A percentile compares a stretch with the other conserved stretches of the same genome.
These are phyloP conservation scores for Apamea monoglypha DNA, from an alignment of 2,888 invertebrate species.

Conservation along the genomic window DNA sequence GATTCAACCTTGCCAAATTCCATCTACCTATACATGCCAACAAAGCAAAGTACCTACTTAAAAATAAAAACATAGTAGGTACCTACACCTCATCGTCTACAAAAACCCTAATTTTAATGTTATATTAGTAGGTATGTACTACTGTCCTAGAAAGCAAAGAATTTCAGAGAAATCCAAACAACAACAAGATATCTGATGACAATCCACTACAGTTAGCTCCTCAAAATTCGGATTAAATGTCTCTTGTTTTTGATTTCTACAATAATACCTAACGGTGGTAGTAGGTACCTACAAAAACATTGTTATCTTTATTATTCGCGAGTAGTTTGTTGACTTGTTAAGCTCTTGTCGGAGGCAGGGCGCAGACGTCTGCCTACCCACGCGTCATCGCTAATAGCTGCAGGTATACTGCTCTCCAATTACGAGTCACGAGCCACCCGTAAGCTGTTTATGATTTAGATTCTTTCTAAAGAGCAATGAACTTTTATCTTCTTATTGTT, in stretches of 20 bases:
- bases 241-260: constrained; percentile 6
- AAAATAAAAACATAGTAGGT: not conserved
- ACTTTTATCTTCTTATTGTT: not conserved
- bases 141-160: not conserved
- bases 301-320: constrained; percentile 35
- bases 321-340: constrained; percentile 77
- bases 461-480: not conserved
- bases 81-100: not conserved
- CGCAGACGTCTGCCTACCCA: constrained; percentile 85
- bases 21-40: not conserved
- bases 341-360: constrained; percentile 67
- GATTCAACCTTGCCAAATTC: not conserved
- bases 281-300: constrained; percentile 5
- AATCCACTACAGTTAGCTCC: constrained; percentile 2
- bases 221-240: constrained; percentile 21
- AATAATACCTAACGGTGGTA: not conserved
- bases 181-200: constrained; percentile 35
- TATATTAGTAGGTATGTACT: too few relatives aligned
- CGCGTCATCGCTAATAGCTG: constrained; percentile 67
- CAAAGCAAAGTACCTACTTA: not conserved
- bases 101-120: not conserved
- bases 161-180: constrained; percentile 7
- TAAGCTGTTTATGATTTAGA: not conserved
- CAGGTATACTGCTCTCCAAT: constrained; percentile 36
- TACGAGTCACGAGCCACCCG: not conserved